Percentiles rank a stretch among this genome's conserved stretches.
Evolutionary conservation across 2,113 vertebrate species (phyloP).

Genomic region (Kryptolebias marmoratus): DNA sequence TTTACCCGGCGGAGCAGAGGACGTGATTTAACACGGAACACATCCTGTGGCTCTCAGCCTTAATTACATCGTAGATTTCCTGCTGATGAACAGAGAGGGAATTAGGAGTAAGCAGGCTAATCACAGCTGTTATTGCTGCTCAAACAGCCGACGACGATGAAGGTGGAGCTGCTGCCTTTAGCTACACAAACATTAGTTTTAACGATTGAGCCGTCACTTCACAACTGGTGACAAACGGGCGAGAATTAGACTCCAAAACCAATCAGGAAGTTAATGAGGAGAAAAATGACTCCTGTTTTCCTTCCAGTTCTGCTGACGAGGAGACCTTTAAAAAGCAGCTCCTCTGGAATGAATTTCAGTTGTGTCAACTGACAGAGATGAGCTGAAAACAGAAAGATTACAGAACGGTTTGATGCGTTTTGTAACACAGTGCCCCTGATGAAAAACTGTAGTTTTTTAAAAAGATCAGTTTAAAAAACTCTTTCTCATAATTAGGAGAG

Average conservation of each 20-base stretch:
- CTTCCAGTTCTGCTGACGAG: slow-evolving; percentile 78
- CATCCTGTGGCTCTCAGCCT: slow-evolving; percentile 78
- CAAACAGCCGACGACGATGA: slow-evolving; percentile 75
- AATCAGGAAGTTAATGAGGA: slow-evolving; percentile 99
- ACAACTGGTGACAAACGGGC: slow-evolving; percentile 94
- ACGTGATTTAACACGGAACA: slow-evolving; percentile 83
- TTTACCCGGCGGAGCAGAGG: slow-evolving; percentile 76
- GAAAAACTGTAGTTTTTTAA: too few species aligned
- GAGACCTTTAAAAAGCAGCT: slow-evolving; percentile 13
- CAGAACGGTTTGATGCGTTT: neutral
- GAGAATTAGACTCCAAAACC: slow-evolving; percentile 93
- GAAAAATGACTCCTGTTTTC: slow-evolving; percentile 90
- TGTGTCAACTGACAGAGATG: neutral
- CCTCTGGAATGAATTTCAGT: neutral
- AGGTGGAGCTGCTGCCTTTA: slow-evolving; percentile 88
- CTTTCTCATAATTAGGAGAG: too few species aligned
- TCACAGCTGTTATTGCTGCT: slow-evolving; percentile 86
- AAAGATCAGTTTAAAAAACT: too few species aligned
- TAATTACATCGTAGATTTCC: slow-evolving; percentile 94
- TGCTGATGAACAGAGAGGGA: slow-evolving; percentile 89
- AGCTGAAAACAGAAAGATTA: neutral
- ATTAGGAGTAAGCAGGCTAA: slow-evolving; percentile 88
- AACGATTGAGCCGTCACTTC: slow-evolving; percentile 91
- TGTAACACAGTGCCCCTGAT: neutral
- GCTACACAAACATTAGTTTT: slow-evolving; percentile 99